A percentile compares a stretch with the other conserved stretches of the same genome.
phyloP scores from a whole-genome alignment of 1,140 invertebrate species.

The Leptonema lineaticorne region DNA sequence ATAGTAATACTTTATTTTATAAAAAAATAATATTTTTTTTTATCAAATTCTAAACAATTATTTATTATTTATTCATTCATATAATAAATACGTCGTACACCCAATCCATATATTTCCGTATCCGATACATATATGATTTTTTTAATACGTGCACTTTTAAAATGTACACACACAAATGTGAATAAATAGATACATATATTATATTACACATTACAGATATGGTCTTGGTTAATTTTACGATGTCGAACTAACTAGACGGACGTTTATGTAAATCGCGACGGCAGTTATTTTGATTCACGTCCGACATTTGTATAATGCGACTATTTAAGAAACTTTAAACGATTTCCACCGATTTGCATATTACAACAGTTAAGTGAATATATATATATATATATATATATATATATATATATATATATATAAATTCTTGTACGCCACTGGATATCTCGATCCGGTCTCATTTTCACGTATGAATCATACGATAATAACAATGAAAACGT shows the following conservation, averaged over 20 bases:
- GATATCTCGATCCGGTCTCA: no score
- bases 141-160: no score
- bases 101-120: no score
- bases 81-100: no score
- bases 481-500: no score
- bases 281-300: not conserved
- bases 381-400: not conserved
- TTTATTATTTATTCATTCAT: no score
- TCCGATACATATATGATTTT: no score
- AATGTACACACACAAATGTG: not conserved
- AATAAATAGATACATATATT: not conserved
- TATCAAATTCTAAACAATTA: no score
- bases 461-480: no score
- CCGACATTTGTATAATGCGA: not conserved
- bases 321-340: conserved; percentile 2
- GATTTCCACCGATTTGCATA: not conserved
- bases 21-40: not conserved
- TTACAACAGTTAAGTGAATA: not conserved
- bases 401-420: not conserved
- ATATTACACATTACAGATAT: not conserved
- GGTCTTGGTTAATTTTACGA: not conserved
- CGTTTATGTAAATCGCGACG: not conserved
- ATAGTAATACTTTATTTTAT: no score
- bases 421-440: not conserved
- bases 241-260: not conserved